Base-by-base conservation (phyloP, 2,113 vertebrate genomes). In the Stictonetta naevosa region DNA sequence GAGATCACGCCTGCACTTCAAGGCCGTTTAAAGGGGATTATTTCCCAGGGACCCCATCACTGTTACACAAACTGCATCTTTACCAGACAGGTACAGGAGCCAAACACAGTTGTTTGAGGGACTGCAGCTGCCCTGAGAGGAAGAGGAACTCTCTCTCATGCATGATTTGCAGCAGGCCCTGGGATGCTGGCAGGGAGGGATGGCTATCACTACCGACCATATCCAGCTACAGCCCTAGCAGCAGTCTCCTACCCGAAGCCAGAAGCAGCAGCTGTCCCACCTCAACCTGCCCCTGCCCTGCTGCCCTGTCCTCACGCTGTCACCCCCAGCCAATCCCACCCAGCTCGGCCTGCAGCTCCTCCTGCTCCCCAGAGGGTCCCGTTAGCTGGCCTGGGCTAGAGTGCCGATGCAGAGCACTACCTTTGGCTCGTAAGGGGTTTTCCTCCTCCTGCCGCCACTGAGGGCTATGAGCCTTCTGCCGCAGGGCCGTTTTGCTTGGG, bases 401-500 rank as follows among this genome's bases (percentile, higher is more conserved):
- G 42, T 16, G 38, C 42, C 33, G 33, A 26, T 60, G 56, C 10
- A 0, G 31, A 69, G 50, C 13, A 11, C 16, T 14, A 42, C 22
- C 22, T 17, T 55, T 0, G 0, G 21, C 29, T 64, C 33, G 66
- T 38, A 44, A 21, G 34, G 29, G 33, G 38, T 58, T 58, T 69
- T 79, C n/a, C 18, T 64, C 21, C 28, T 3, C 0, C 34, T 1
- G 0, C n/a, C 60, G 15, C 34, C 34, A 34, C 34, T 29, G 10
- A 1, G 5, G 71, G 63, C 25, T 34, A 40, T 4, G 26, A 64
- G 11, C 17, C 40, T 17, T 40, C 18, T 40, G 26, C 38, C 50
- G 23, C 50, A 52, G 23, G 23, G 50, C 23, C 8, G 23, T 52
- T 52, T 25, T 52, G 50, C 25, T 52, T 25, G 13, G 50, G 50